Evolutionary conservation across 1,140 invertebrate species (phyloP).

Genomic region (Aradophagus sp.): DNA sequence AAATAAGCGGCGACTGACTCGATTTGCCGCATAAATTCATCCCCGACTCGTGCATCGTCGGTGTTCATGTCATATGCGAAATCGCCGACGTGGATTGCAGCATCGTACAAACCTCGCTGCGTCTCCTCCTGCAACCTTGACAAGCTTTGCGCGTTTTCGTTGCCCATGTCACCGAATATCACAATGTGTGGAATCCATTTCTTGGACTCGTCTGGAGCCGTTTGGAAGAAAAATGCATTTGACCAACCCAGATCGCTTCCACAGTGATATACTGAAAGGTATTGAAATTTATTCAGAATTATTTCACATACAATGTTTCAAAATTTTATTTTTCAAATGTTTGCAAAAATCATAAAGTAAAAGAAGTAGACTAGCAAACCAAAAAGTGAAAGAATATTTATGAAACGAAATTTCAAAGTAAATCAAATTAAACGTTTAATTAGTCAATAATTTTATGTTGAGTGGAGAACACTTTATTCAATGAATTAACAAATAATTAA

Average conservation of each 20-base stretch:
- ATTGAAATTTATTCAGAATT: neutral
- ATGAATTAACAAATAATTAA: no score
- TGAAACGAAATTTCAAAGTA: no score
- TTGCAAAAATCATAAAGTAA: no score
- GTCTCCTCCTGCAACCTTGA: constrained; percentile 87
- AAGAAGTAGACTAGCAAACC: no score
- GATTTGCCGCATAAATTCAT: constrained; percentile 94
- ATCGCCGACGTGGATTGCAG: constrained; percentile 94
- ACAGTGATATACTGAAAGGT: constrained; percentile 86
- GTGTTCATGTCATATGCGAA: constrained; percentile 97
- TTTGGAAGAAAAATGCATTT: constrained; percentile 83
- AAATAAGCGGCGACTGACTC: constrained; percentile 89
- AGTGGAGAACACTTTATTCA: no score
- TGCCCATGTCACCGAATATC: constrained; percentile 94
- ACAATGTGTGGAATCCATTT: constrained; percentile 87
- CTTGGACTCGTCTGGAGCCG: constrained; percentile 77
- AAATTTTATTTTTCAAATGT: neutral
- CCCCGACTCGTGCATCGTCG: constrained; percentile 85
- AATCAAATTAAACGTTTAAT: no score
- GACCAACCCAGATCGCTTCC: constrained; percentile 89
- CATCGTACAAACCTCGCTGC: constrained; percentile 87
- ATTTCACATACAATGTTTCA: constrained; percentile 3
- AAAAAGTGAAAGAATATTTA: no score
- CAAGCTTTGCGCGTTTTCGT: constrained; percentile 90
- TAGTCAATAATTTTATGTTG: no score